A percentile compares a stretch with the other conserved stretches of the same genome.
Conservation (phyloP, 2,797 vertebrate species). For the Sandelia bainsii region DNA sequence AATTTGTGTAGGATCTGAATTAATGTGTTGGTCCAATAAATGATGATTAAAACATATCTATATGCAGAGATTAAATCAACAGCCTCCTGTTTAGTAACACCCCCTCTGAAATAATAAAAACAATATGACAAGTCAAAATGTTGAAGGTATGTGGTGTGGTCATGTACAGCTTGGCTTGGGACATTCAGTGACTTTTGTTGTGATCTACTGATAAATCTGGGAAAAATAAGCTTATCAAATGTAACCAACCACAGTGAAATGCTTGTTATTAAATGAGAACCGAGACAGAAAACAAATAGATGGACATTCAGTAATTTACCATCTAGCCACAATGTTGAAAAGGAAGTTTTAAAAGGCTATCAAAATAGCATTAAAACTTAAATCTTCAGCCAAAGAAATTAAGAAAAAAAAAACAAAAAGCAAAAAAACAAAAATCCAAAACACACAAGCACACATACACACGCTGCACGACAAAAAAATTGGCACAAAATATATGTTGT, state of each 20-base stretch:
- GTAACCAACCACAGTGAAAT: slow-evolving; percentile 53
- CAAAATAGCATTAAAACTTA: slow-evolving; percentile 58
- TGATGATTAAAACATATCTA: background rate
- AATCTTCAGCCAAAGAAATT: slow-evolving; percentile 63
- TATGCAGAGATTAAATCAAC: slow-evolving; percentile 36
- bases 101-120: slow-evolving; percentile 55
- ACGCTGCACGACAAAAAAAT: slow-evolving; percentile 47
- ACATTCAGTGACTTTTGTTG: slow-evolving; percentile 56
- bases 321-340: slow-evolving; percentile 33
- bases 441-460: slow-evolving; percentile 48
- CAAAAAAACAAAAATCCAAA: slow-evolving; percentile 27
- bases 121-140: slow-evolving; percentile 21
- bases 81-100: slow-evolving; percentile 40
- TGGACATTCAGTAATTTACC: slow-evolving; percentile 41
- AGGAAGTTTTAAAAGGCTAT: slow-evolving; percentile 61
- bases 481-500: slow-evolving; percentile 76
- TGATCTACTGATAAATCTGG: slow-evolving; percentile 31
- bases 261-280: slow-evolving; percentile 62
- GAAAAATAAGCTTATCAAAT: slow-evolving; percentile 32
- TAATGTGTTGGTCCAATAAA: slow-evolving; percentile 60
- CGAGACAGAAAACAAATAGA: slow-evolving; percentile 36
- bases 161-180: slow-evolving; percentile 46
- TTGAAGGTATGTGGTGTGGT: slow-evolving; percentile 24
- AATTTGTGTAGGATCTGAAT: slow-evolving; percentile 44
- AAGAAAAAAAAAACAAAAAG: slow-evolving; percentile 57